Percentiles rank a stretch among this genome's conserved stretches.
These are phyloP conservation scores for Myotis daubentonii DNA, from an alignment of 2,797 vertebrate species.

Conservation along the genomic window DNA sequence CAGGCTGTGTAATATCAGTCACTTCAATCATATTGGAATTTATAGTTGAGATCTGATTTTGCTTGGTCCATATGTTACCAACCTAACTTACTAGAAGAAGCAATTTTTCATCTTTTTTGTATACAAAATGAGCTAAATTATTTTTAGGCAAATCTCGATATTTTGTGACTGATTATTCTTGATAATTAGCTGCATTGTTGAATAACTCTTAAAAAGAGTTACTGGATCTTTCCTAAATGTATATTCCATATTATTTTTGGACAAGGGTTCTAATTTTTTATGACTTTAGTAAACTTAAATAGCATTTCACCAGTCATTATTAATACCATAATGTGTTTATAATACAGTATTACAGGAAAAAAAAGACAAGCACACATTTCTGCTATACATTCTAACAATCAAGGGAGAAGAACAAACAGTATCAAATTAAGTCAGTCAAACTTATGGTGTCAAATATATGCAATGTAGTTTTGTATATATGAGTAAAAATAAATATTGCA, in stretches of 20 bases:
- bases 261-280: background rate
- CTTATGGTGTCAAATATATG: background rate
- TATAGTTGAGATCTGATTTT: background rate
- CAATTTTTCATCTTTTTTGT: background rate
- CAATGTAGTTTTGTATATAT: background rate
- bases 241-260: background rate
- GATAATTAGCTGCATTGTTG: background rate
- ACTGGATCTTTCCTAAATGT: background rate
- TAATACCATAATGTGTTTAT: background rate
- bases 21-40: background rate
- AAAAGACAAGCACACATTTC: background rate
- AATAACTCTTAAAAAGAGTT: background rate
- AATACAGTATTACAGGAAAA: background rate
- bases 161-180: background rate
- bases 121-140: background rate
- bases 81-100: background rate
- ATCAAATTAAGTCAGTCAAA: background rate
- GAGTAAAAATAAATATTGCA: background rate
- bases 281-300: background rate
- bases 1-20: background rate
- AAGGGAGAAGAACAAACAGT: background rate
- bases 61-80: background rate
- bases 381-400: background rate
- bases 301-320: background rate
- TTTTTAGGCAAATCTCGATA: background rate